Evolutionary conservation across 2,888 invertebrate species (phyloP), one percentile per base, ranked within the genome.

Genomic region (Sesia bembeciformis): DNA sequence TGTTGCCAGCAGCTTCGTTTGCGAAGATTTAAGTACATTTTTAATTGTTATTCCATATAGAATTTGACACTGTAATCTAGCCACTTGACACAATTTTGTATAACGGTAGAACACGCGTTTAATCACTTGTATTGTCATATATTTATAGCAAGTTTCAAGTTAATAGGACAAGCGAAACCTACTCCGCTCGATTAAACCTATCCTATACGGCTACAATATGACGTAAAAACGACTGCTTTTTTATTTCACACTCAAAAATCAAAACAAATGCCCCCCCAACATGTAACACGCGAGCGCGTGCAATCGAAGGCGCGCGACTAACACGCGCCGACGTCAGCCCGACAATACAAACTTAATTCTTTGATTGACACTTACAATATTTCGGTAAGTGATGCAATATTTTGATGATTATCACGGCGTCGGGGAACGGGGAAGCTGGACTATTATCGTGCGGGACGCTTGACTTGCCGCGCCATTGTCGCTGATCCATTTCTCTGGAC

Each of bases 341-440:
- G 63, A 88, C 88, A 90, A 89, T 88, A 75, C 76, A 59, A 73
- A 79, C 83, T 83, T 90, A 90, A 90, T 90, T 87, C 84, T 79
- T 83, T 90, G 90, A 90, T 90, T 90, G 90, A 90, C 90, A 88
- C 83, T 89, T 90, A 90, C 90, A 90, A 90, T 90, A 90, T 90
- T 87, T 85, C 86, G 81, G 83, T 88, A 88, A 90, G 88, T 90
- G 90, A 90, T 82, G 90, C 90, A 89, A 90, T 90, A 89, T 87
- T 88, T 83, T 79, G 89, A 89, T 90, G 82, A 88, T 87, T 88
- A 90, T 90, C 88, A 74, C 62, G 62, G 63, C 62, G 62, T 42
- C 69, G 68, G 68, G 64, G 69, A 62, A 67, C 62, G 66, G 66
- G 64, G 69, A 67, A 68, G 62, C 67, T 68, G 69, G 66, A 60